phyloP scores from a whole-genome alignment of 2,113 vertebrate genomes.

The Columba janthina region DNA sequence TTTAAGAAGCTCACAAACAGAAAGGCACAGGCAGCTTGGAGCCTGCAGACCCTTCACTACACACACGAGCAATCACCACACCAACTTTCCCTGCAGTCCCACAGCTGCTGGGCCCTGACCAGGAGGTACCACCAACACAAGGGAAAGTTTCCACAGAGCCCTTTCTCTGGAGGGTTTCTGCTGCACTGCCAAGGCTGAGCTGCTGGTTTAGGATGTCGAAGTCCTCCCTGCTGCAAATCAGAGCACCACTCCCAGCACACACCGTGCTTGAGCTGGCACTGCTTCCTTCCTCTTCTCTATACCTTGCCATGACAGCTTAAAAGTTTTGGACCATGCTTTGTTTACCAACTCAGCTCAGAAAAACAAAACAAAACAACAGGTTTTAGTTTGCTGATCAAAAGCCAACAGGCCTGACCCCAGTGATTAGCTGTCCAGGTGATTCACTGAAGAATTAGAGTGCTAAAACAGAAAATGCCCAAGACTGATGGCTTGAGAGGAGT shows the following conservation, averaged over 20 bases:
- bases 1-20: background rate
- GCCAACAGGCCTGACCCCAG: background rate
- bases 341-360: background rate
- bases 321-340: background rate
- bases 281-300: background rate
- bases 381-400: background rate
- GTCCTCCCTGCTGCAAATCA: background rate
- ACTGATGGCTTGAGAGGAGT: background rate
- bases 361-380: background rate
- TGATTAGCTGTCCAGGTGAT: background rate
- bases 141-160: background rate
- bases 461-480: background rate
- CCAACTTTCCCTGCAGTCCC: background rate
- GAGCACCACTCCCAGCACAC: background rate
- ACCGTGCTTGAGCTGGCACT: background rate
- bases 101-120: background rate
- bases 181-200: background rate
- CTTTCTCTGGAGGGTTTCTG: background rate
- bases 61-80: background rate
- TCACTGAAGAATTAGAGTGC: background rate
- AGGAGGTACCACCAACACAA: background rate
- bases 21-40: background rate
- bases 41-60: background rate
- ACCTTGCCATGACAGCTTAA: background rate
- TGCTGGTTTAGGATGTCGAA: background rate